Base-by-base conservation (phyloP, 2,113 vertebrate species). In the Erythrolamprus reginae region DNA sequence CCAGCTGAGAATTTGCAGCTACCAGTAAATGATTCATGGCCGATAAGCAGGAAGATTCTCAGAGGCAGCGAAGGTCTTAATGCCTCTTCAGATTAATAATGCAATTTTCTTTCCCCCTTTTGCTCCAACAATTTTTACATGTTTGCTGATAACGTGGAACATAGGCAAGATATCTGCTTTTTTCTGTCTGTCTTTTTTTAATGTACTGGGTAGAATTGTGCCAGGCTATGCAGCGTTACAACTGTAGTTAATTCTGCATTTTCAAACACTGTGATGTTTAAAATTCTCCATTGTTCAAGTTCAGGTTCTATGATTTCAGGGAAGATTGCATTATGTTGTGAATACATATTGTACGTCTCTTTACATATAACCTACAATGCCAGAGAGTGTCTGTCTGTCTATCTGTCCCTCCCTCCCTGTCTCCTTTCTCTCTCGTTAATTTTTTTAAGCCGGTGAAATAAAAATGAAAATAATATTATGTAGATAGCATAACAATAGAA, bases 351-450 rank as follows among this genome's bases (percentile, higher is more conserved):
- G n/a, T 28, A 33, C 19, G 65, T 38, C 33, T 77, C 38, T 77
- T 7, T 77, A 77, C 65, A 38, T 77, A 77, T 38, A 38, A 3
- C 33, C 15, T 38, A 77, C 65, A 77, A 19, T 38, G n/a, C 15
- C 65, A 77, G n/a, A 38, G 21, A 52, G 26, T 9, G 2, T 56
- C 53, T 56, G 0, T 8, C 55, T 56, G 0, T 24, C 55, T 56
- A 0, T 24, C 55, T 56, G 2, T 55, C 55, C 10, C 0, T 23
- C 53, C 7, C 5, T 23, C 53, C 2, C 1, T 6, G 7, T 0
- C 7, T 21, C 3, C 2, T 24, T 23, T 9, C 0, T 24, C 58
- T 2, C 1, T 61, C 26, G 1, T n/a, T n/a, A 61, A 13, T n/a
- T 65, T 65, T 65, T 65, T 65, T 15, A 65, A 65, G 12, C n/a